Base-by-base conservation (phyloP, 1,140 invertebrate species). In the Oncopodura yosiiana region DNA sequence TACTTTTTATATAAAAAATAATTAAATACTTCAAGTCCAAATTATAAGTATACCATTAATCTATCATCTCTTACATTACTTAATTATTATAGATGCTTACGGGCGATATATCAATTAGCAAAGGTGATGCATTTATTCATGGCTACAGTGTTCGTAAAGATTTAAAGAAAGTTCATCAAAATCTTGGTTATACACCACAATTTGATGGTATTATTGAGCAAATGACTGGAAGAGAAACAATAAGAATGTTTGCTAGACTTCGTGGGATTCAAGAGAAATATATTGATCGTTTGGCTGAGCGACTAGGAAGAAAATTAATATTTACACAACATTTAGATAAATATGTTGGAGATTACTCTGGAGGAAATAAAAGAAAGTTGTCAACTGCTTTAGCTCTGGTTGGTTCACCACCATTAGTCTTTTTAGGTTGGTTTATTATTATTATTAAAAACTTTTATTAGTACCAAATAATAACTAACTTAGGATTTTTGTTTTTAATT, bases 301-400 rank as follows among this genome's bases (percentile, higher is more conserved):
- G 68, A 56, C 56, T 72, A 19, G 66, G 68, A 18, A 61, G 66
- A 18, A 56, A 66, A 14, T 65, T 72, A 8, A 54, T 70, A 12
- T 65, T 72, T 39, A 63, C 60, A 8, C 44, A 66, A 6, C 69
- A 75, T 45, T 66, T 77, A 19, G 69, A 74, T 36, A 77, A 76
- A 53, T 66, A 70, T 50, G 68, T 70, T n/a, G 67, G 69, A 53
- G 66, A 29, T 66, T 73, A 71, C 65, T 94, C 88, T 67, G 90
- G 90, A 11, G 94, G 94, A 0, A 98, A 95, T 63, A 95, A 94
- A 68, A 77, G 94, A 37, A 95, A 97, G 70, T 71, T 99, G 23
- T 94, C 87, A 61, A 90, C 92, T 36, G 92, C 92, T 0, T 81
- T 99, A 42, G 86, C 94, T 8, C 70, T 96, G 24, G 77, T 95